These are phyloP conservation scores for Leptinotarsa undecemlineata DNA, from an alignment of 1,140 invertebrate species.

Conservation along the genomic window DNA sequence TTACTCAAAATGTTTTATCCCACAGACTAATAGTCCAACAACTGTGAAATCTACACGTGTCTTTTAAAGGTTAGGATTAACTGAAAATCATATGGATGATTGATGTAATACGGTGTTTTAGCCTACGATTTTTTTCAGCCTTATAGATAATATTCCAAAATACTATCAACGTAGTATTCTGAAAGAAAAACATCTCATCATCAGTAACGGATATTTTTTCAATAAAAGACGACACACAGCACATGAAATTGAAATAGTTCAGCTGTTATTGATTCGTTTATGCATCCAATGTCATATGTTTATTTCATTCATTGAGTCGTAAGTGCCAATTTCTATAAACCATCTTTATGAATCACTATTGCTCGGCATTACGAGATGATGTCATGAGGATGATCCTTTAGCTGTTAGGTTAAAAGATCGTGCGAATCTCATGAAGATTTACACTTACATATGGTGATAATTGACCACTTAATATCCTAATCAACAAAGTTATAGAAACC, in stretches of 20 bases:
- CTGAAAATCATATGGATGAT: too few species aligned
- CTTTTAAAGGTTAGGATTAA: too few species aligned
- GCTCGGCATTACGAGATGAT: constrained; percentile 40
- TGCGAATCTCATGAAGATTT: constrained; percentile 47
- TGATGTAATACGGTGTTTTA: too few species aligned
- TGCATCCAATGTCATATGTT: not conserved
- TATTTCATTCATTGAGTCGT: constrained; percentile 31
- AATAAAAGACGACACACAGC: not conserved
- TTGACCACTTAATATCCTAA: constrained; percentile 38
- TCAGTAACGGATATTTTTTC: not conserved
- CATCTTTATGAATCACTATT: constrained; percentile 41
- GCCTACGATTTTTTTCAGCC: too few species aligned
- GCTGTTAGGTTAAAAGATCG: constrained; percentile 44
- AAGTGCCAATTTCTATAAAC: constrained; percentile 37
- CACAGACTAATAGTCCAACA: too few species aligned
- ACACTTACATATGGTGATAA: constrained; percentile 40
- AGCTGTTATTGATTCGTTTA: constrained; percentile 13
- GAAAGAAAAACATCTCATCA: not conserved
- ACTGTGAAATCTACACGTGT: too few species aligned
- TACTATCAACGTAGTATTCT: too few species aligned
- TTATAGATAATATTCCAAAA: too few species aligned
- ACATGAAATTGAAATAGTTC: not conserved
- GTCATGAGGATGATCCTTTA: constrained; percentile 42
- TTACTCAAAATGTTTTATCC: too few species aligned
- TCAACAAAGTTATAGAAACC: constrained; percentile 37